Base-by-base conservation (phyloP, 92 coral and sea anemone species). In the Heliopora coerulea region DNA sequence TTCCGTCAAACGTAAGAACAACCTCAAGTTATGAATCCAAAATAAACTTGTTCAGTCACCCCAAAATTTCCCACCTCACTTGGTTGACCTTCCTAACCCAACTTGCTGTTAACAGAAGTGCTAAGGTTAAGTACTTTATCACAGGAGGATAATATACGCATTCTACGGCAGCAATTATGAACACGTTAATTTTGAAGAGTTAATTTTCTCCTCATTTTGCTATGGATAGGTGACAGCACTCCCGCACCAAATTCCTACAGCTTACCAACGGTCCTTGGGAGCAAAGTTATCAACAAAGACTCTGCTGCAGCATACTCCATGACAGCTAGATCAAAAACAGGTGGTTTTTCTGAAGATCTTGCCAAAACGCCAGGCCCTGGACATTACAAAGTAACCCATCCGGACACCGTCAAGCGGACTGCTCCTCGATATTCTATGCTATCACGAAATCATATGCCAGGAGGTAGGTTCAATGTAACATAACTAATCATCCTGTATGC, bases 331-430 rank as follows among this genome's bases (percentile, higher is more conserved):
- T 91, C 96, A 49, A 88, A 63, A 73, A 85, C 98, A 33, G 98
- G 98, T 33, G 96, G 98, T 64, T 93, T 93, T 66, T 70, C 98
- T 28, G 98, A 93, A 66, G 98, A 93, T 29, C 91, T 93, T 62
- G 98, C 98, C 17, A 90, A 90, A 74, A 84, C 96, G 25, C 96
- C 98, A 29, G 98, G 98, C 14, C 98, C 98, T 42, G 98, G 98
- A 1, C 85, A 78, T 19, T 93, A 93, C 82, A 54, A 63, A 33
- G 89, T 87, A 8, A 82, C 81, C 31, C 68, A 68, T 21, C 96
- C 98, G 0, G 68, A 82, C 41, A 83, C 86, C 13, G 62, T 67
- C 26, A 93, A 88, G 70, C 83, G 67, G 42, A 90, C 80, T 48
- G 74, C 86, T 57, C 89, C 98, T 8, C 52, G 44, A 8, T 90